Evolutionary conservation across 1,140 invertebrate genomes (phyloP).

Genomic region (Drosophila seguyi): DNA sequence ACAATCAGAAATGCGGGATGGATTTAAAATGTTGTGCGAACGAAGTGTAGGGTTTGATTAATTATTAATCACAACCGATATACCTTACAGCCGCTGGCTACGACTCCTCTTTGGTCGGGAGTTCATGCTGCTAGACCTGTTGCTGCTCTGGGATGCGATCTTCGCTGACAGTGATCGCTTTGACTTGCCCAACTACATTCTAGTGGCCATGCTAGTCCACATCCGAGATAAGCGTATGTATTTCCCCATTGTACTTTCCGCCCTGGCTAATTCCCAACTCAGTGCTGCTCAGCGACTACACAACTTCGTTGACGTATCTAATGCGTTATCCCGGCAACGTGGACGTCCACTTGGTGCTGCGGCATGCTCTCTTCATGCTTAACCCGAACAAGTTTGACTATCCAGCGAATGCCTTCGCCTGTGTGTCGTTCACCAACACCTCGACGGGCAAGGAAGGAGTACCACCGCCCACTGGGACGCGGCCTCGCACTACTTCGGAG

Average conservation of each 20-base stretch:
- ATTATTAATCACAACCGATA: conserved; percentile 1
- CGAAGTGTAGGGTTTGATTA: not conserved
- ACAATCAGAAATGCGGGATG: not conserved
- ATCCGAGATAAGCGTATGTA: conserved; percentile 89
- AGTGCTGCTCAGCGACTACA: conserved; percentile 89
- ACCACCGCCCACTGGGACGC: conserved; percentile 7
- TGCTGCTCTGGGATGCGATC: conserved; percentile 92
- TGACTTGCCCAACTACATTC: conserved; percentile 90
- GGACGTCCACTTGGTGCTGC: conserved; percentile 88
- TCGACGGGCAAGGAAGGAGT: conserved; percentile 1
- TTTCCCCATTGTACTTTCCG: conserved; percentile 2
- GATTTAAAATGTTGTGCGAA: not conserved
- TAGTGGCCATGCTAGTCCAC: conserved; percentile 91
- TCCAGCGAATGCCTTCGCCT: conserved; percentile 74
- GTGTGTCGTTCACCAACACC: conserved; percentile 59
- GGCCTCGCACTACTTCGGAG: conserved; percentile 54
- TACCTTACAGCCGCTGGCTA: conserved; percentile 90
- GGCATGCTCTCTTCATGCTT: conserved; percentile 88
- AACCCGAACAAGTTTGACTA: conserved; percentile 86
- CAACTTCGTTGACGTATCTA: conserved; percentile 87
- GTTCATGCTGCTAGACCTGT: conserved; percentile 90
- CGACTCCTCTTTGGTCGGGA: conserved; percentile 92
- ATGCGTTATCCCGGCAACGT: conserved; percentile 89
- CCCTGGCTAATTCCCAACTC: conserved; percentile 50
- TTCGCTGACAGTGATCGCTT: conserved; percentile 91